Evolutionary conservation across 35 echinoderm and acorn worm genomes (phyloP).

Genomic region (Apostichopus californicus): DNA sequence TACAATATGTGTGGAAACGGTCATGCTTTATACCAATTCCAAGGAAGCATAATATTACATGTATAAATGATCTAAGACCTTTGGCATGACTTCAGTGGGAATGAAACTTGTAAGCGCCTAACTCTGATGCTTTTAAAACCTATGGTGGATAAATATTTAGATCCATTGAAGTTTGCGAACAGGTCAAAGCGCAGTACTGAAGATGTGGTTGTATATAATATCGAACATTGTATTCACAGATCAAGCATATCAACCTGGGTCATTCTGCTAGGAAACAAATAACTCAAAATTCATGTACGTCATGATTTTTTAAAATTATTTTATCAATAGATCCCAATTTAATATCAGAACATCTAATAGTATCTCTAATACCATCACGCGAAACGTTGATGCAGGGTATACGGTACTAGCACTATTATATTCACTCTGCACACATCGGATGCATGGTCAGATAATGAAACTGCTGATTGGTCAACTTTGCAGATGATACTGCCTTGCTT

Average conservation of each 20-base stretch:
- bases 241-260: not conserved
- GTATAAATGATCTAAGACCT: constrained; percentile 5
- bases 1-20: not conserved
- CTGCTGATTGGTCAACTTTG: no score
- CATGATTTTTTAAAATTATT: not conserved
- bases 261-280: not conserved
- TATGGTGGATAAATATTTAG: no score
- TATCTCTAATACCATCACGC: not conserved
- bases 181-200: not conserved
- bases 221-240: not conserved
- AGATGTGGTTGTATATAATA: not conserved
- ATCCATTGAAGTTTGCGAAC: not conserved
- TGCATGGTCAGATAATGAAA: no score
- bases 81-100: not conserved
- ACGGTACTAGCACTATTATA: no score
- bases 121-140: not conserved
- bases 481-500: no score
- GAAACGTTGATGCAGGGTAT: not conserved
- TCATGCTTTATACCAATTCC: not conserved
- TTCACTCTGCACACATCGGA: no score
- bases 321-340: not conserved
- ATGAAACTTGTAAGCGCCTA: not conserved
- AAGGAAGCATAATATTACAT: not conserved
- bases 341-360: not conserved
- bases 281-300: not conserved